phyloP scores from a whole-genome alignment of 1,140 invertebrate genomes.

The Philotrypesis tridentata region DNA sequence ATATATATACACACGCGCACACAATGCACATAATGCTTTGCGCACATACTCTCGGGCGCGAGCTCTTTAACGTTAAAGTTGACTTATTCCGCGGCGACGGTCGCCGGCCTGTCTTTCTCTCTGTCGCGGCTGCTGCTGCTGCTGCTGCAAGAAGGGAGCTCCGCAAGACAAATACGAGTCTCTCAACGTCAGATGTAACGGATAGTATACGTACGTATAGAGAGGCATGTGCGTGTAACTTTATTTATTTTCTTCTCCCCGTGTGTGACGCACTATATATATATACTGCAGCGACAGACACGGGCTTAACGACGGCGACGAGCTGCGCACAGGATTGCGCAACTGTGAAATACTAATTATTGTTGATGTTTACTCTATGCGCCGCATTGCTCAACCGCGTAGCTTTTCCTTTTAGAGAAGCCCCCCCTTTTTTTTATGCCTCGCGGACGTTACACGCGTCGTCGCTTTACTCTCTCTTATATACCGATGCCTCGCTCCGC shows the following conservation, averaged over 20 bases:
- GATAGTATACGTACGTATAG: not conserved
- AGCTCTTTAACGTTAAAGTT: not conserved
- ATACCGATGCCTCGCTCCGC: no score
- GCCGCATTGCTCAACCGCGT: not conserved
- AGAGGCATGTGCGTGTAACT: not conserved
- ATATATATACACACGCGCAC: not conserved
- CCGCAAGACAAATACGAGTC: not conserved
- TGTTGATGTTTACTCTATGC: conserved; percentile 1
- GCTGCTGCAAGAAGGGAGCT: no score
- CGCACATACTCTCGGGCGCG: no score
- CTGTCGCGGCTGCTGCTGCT: not conserved
- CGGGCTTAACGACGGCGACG: not conserved
- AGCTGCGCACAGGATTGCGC: no score
- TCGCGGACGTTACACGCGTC: not conserved
- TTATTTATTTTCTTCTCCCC: not conserved
- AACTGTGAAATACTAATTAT: conserved; percentile 43
- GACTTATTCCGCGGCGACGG: not conserved
- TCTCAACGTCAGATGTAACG: not conserved
- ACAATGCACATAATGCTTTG: not conserved
- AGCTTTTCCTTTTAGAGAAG: conserved; percentile 12
- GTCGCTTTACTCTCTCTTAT: no score
- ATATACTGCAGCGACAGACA: not conserved
- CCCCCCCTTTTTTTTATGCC: not conserved
- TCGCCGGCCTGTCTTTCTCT: not conserved
- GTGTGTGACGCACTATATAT: no score